phyloP scores from a whole-genome alignment of 2,888 invertebrate species.

The Coelopa pilipes region DNA sequence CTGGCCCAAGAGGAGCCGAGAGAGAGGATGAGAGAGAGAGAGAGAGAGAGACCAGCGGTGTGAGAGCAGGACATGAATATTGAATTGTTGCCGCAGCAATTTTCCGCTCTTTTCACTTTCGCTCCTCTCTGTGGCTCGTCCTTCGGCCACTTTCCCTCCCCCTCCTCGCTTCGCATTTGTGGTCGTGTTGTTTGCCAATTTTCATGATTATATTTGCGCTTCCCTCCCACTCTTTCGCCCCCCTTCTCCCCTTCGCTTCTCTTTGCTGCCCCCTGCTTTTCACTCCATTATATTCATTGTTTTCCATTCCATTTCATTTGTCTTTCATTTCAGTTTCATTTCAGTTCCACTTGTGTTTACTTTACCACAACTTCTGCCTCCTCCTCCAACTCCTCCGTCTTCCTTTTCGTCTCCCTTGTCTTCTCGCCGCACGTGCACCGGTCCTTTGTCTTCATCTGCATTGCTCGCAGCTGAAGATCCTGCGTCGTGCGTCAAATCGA shows the following conservation, averaged over 20 bases:
- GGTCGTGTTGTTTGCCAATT: conserved; percentile 56
- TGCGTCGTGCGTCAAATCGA: too few relatives aligned
- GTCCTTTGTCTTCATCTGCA: background rate
- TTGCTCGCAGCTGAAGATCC: background rate
- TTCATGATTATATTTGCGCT: conserved; percentile 57
- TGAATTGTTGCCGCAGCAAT: conserved; percentile 55
- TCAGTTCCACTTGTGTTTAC: background rate
- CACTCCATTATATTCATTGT: background rate
- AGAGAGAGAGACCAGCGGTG: too few relatives aligned
- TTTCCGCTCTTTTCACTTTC: conserved; percentile 34
- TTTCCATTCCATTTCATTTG: background rate
- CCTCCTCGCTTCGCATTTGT: conserved; percentile 36
- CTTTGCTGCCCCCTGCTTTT: background rate
- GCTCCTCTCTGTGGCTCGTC: conserved; percentile 42
- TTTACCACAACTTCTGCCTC: too few relatives aligned
- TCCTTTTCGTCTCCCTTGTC: too few relatives aligned
- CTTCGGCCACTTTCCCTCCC: background rate
- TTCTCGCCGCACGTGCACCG: background rate
- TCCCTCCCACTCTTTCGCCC: background rate
- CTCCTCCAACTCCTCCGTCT: background rate
- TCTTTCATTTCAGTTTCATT: conserved; percentile 32
- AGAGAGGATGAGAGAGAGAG: too few relatives aligned
- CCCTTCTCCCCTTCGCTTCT: too few relatives aligned
- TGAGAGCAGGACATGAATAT: conserved; percentile 45
- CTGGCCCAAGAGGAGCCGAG: too few relatives aligned